Evolutionary conservation across 64 coral and sea anemone genomes (phyloP).

Genomic region (Stichodactyla mertensii): DNA sequence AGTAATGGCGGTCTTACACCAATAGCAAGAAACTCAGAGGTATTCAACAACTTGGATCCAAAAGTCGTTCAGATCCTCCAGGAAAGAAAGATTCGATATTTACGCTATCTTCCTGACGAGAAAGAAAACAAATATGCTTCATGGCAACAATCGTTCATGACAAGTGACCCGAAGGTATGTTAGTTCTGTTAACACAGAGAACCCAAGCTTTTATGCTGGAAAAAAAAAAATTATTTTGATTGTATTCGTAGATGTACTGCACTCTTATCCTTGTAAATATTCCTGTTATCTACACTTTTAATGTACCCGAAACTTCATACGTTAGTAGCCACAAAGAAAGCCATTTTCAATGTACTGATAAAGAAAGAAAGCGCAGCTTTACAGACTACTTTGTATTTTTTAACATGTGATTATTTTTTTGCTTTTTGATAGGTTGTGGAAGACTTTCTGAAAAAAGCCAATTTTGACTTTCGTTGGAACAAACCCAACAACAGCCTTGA

Average conservation of each 20-base stretch:
- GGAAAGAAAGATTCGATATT: slow-evolving; percentile 72
- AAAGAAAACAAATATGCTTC: slow-evolving; percentile 52
- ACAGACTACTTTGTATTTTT: neutral
- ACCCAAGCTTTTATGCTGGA: too few relatives aligned
- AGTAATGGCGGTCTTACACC: slow-evolving; percentile 70
- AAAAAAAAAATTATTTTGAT: too few relatives aligned
- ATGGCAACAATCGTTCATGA: slow-evolving; percentile 85
- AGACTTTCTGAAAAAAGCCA: slow-evolving; percentile 35
- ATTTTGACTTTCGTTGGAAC: slow-evolving; percentile 65
- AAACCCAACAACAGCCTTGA: slow-evolving; percentile 39
- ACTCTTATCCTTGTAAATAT: too few relatives aligned
- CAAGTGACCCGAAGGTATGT: slow-evolving; percentile 41
- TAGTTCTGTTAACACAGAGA: too few relatives aligned
- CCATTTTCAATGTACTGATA: too few relatives aligned
- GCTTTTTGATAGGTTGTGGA: slow-evolving; percentile 48
- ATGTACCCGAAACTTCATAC: too few relatives aligned
- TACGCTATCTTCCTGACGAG: slow-evolving; percentile 43
- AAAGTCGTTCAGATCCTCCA: slow-evolving; percentile 54
- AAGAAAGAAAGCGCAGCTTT: too few relatives aligned
- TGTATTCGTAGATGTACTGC: too few relatives aligned
- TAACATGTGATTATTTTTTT: neutral
- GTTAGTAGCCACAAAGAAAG: too few relatives aligned
- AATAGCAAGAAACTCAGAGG: slow-evolving; percentile 57
- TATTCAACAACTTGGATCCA: slow-evolving; percentile 57
- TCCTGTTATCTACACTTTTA: too few relatives aligned